Evolutionary conservation across 2,113 vertebrate species (phyloP).

Genomic region (Xiphias gladius): DNA sequence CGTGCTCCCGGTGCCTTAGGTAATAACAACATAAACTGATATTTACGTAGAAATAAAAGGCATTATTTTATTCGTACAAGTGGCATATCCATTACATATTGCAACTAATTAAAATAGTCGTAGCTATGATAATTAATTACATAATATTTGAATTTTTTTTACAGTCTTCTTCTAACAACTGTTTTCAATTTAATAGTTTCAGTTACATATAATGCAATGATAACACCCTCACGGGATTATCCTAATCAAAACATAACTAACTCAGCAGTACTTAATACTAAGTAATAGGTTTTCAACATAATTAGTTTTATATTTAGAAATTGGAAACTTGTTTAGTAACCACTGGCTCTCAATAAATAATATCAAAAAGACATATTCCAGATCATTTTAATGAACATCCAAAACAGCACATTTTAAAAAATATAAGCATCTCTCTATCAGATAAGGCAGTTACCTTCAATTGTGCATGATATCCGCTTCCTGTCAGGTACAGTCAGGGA

Average conservation of each 20-base stretch:
- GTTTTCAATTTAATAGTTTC: background rate
- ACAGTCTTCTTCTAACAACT: background rate
- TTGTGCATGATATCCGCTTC: constrained; percentile 52
- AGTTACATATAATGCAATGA: background rate
- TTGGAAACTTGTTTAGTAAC: background rate
- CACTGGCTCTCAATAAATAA: constrained; percentile 47
- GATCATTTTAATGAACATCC: constrained; percentile 69
- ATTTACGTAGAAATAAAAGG: background rate
- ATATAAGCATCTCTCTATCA: constrained; percentile 64
- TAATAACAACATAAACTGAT: background rate
- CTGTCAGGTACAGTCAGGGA: constrained; percentile 39
- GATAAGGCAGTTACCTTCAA: constrained; percentile 59
- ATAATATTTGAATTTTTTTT: background rate
- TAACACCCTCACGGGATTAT: background rate
- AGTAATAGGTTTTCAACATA: background rate
- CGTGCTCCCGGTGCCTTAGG: background rate
- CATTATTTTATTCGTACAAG: constrained; percentile 41
- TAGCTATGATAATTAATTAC: background rate
- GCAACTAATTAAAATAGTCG: background rate
- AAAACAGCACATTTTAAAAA: constrained; percentile 64
- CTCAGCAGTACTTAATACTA: background rate
- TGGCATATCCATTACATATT: constrained; percentile 1
- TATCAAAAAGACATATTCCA: constrained; percentile 39
- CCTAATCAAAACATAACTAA: background rate
- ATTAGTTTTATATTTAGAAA: background rate